Percentiles rank a stretch among this genome's conserved stretches.
phyloP scores from a whole-genome alignment of 2,888 invertebrate species.

The Ochlodes sylvanus region DNA sequence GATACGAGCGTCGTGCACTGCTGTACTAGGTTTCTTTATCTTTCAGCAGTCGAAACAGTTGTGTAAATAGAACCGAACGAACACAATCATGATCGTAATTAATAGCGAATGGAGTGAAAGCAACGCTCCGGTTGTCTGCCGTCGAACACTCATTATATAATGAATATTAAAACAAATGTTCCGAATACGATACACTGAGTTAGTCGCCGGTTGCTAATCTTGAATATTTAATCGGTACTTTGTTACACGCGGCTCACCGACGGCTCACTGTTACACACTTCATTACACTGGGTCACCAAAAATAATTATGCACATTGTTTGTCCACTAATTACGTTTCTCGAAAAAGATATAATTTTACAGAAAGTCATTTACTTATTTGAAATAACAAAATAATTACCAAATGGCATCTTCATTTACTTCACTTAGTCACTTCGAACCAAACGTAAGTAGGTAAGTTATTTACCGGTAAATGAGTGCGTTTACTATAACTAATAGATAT shows the following conservation, averaged over 20 bases:
- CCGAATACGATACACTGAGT: constrained; percentile 66
- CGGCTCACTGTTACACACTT: constrained; percentile 30
- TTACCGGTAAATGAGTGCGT: constrained; percentile 15
- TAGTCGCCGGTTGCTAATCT: constrained; percentile 57
- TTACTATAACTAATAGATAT: constrained; percentile 15
- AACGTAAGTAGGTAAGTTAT: not conserved
- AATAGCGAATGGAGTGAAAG: constrained; percentile 80
- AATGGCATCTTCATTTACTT: not conserved
- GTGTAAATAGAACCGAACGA: constrained; percentile 79
- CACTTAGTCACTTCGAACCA: constrained; percentile 1
- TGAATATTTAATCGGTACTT: constrained; percentile 41
- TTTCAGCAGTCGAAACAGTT: constrained; percentile 79
- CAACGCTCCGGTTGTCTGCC: constrained; percentile 66
- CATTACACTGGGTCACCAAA: constrained; percentile 34
- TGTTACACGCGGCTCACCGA: constrained; percentile 32
- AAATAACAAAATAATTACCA: constrained; percentile 25
- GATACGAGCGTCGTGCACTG: constrained; percentile 73
- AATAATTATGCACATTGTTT: constrained; percentile 38
- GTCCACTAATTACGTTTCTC: constrained; percentile 38
- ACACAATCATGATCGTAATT: constrained; percentile 78
- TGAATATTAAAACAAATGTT: constrained; percentile 79
- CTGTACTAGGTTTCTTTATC: constrained; percentile 80
- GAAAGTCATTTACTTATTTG: constrained; percentile 14
- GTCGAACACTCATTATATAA: constrained; percentile 74
- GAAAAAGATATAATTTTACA: not conserved